Evolutionary conservation across 2,113 vertebrate genomes (phyloP).

Genomic region (Mirounga angustirostris): DNA sequence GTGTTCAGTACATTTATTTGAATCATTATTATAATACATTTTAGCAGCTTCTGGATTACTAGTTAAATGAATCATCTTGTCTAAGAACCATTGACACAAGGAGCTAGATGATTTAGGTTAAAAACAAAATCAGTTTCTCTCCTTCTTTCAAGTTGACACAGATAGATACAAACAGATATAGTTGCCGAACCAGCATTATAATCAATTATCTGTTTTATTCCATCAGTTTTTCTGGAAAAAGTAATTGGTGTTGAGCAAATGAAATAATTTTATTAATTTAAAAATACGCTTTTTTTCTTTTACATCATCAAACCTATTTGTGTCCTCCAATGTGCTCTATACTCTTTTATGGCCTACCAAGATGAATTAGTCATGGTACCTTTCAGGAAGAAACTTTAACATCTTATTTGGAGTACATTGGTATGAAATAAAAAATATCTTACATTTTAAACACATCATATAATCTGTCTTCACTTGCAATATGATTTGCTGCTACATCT

Average conservation of each 20-base stretch:
- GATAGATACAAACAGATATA: background rate
- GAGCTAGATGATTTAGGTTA: background rate
- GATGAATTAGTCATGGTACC: background rate
- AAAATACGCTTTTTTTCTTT: background rate
- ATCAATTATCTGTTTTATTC: background rate
- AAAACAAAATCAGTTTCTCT: background rate
- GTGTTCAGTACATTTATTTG: background rate
- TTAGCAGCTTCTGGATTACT: background rate
- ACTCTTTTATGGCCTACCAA: background rate
- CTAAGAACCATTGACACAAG: background rate
- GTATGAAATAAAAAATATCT: conserved; percentile 29
- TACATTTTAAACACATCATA: background rate
- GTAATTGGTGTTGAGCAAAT: background rate
- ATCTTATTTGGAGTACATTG: background rate
- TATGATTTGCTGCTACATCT: background rate
- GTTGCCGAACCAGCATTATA: background rate
- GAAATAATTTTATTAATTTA: background rate
- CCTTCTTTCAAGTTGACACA: background rate
- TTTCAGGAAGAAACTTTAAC: background rate
- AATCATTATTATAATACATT: background rate
- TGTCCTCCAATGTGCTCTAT: background rate
- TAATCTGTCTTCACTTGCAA: conserved; percentile 1
- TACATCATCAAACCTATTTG: background rate
- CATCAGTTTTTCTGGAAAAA: background rate
- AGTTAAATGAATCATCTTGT: background rate